These are phyloP conservation scores for Caprella mutica DNA, from an alignment of 2,888 invertebrate species.

Conservation along the genomic window DNA sequence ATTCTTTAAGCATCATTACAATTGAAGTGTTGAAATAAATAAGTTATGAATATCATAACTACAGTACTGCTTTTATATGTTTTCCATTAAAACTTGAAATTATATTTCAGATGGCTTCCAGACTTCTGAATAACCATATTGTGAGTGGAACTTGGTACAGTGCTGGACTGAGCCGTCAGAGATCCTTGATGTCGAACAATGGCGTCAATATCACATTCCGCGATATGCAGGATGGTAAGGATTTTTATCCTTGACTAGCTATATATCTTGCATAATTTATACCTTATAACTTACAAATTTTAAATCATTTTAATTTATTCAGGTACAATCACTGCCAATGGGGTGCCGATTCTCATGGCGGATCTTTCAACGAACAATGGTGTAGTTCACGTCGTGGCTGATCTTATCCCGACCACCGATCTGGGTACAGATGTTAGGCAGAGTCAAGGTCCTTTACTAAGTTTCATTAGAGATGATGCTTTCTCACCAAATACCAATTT, in stretches of 20 bases:
- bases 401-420: constrained; percentile 22
- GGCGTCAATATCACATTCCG: constrained; percentile 26
- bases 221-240: constrained; percentile 13
- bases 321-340: constrained; percentile 24
- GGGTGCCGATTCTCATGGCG: constrained; percentile 12
- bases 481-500: too few relatives aligned
- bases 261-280: too few relatives aligned
- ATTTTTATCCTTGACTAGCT: too few relatives aligned
- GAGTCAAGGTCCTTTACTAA: constrained; percentile 10
- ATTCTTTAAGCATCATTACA: too few relatives aligned
- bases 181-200: constrained; percentile 19
- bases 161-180: constrained; percentile 23
- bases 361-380: constrained; percentile 24
- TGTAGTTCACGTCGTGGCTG: constrained; percentile 21
- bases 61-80: background rate
- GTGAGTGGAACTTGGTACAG: constrained; percentile 25
- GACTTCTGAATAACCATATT: constrained; percentile 28
- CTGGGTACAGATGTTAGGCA: constrained; percentile 19
- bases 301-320: background rate
- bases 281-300: too few relatives aligned
- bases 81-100: background rate
- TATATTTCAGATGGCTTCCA: constrained; percentile 6
- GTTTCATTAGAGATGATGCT: background rate
- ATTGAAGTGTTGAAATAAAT: too few relatives aligned
- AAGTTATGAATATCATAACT: background rate